phyloP scores from a whole-genome alignment of 1,140 invertebrate species.

The Procambarus virginalis region DNA sequence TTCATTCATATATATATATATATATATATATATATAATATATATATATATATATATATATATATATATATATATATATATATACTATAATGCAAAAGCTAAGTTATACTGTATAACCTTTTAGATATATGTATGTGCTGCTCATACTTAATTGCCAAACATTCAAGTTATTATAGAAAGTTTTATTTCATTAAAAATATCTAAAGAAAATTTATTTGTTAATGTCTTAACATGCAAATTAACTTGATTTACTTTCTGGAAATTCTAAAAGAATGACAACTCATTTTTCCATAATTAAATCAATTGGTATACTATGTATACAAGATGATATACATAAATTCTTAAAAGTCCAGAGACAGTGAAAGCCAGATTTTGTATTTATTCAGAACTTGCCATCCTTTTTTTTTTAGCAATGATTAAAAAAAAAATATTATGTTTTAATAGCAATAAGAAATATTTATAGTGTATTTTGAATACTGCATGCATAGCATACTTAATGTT shows the following conservation, averaged over 20 bases:
- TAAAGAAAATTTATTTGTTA: neutral
- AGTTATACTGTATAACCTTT: neutral
- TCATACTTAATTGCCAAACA: neutral
- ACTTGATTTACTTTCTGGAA: neutral
- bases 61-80: conserved; percentile 8
- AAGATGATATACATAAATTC: neutral
- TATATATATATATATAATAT: conserved; percentile 1
- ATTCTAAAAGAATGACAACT: neutral
- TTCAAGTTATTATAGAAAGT: neutral
- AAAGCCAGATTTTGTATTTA: neutral
- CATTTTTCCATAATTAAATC: neutral
- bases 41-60: conserved; percentile 5
- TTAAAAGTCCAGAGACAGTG: neutral
- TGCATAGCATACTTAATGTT: neutral
- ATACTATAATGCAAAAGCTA: conserved; percentile 18
- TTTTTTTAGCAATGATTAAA: neutral
- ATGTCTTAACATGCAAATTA: neutral
- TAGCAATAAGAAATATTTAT: neutral
- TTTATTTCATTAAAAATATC: neutral
- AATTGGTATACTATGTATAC: neutral
- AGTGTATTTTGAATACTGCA: neutral
- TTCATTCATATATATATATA: conserved; percentile 10
- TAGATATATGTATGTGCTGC: neutral
- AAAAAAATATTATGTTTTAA: neutral
- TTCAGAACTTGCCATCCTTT: neutral